Percentiles rank a stretch among this genome's conserved stretches.
These are phyloP conservation scores for Helleia helle DNA, from an alignment of 2,888 invertebrate species.

Conservation along the genomic window DNA sequence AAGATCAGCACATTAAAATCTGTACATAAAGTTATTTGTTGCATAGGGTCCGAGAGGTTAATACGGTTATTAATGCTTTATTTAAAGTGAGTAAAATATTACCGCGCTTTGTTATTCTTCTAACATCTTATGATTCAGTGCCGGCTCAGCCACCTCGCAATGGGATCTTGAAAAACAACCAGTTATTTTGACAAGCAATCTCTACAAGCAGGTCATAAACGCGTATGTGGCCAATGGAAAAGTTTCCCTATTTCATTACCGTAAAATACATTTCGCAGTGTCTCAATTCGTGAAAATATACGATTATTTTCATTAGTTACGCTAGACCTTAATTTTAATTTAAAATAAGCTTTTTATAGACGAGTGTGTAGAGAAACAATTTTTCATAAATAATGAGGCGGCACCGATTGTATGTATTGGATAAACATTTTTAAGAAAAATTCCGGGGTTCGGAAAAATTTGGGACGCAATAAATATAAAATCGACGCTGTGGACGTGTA, in stretches of 20 bases:
- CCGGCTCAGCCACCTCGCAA: slow-evolving; percentile 51
- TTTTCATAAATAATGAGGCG: slow-evolving; percentile 72
- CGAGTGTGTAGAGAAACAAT: slow-evolving; percentile 61
- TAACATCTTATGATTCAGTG: slow-evolving; percentile 55
- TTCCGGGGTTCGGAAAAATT: slow-evolving; percentile 43
- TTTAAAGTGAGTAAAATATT: slow-evolving; percentile 52
- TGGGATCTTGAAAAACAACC: slow-evolving; percentile 69
- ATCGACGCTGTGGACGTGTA: slow-evolving; percentile 55
- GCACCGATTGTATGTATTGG: slow-evolving; percentile 67
- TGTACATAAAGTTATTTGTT: not conserved
- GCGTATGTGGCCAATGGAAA: slow-evolving; percentile 26
- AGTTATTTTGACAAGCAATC: slow-evolving; percentile 59
- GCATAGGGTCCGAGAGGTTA: slow-evolving; percentile 22
- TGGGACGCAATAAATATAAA: slow-evolving; percentile 54
- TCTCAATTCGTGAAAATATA: slow-evolving; percentile 30
- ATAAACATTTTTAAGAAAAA: slow-evolving; percentile 67
- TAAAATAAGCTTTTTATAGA: slow-evolving; percentile 71
- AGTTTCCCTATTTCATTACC: slow-evolving; percentile 20
- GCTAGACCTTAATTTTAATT: slow-evolving; percentile 73
- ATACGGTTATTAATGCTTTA: slow-evolving; percentile 49
- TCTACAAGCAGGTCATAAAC: slow-evolving; percentile 43
- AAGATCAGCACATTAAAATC: too few species aligned
- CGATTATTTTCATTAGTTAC: slow-evolving; percentile 47
- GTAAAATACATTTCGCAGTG: slow-evolving; percentile 32
- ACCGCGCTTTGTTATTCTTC: slow-evolving; percentile 57